Percentiles rank a stretch among this genome's conserved stretches.
Evolutionary conservation across 2,113 vertebrate species (phyloP).

Genomic region (rat (Rattus norvegicus)): DNA sequence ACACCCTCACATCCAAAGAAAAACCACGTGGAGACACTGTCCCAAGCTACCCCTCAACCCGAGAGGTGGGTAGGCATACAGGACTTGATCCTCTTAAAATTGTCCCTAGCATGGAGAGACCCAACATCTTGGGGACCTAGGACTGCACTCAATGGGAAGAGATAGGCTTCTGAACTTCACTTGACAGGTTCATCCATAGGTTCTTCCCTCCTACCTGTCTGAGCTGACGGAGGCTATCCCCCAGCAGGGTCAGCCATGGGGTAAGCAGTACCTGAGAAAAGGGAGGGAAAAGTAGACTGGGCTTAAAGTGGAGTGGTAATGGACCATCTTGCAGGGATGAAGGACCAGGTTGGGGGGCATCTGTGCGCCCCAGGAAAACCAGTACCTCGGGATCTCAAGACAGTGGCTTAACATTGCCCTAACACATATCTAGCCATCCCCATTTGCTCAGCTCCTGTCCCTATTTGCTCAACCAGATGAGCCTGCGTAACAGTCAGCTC

Average conservation of each 20-base stretch:
- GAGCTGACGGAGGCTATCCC: too few species aligned
- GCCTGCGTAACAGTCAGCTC: background rate
- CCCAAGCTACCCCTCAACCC: background rate
- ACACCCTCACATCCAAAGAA: background rate
- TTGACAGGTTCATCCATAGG: background rate
- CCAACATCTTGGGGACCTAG: too few species aligned
- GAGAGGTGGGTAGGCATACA: accelerated
- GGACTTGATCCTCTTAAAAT: background rate
- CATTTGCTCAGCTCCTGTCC: too few species aligned
- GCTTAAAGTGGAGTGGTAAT: background rate
- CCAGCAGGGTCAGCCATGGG: background rate
- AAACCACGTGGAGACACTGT: accelerated
- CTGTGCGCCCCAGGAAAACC: background rate
- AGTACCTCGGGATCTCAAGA: too few species aligned
- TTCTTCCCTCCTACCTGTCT: background rate
- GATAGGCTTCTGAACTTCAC: accelerated
- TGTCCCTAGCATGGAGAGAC: background rate
- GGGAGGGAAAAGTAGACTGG: too few species aligned
- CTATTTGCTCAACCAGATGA: too few species aligned
- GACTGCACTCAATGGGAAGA: accelerated
- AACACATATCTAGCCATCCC: background rate
- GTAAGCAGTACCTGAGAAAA: background rate
- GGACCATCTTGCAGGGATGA: background rate
- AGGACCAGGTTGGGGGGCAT: too few species aligned
- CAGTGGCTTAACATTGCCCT: background rate